These are phyloP conservation scores for Brachypalpus laphriformis DNA, from an alignment of 2,888 invertebrate species.

Conservation along the genomic window DNA sequence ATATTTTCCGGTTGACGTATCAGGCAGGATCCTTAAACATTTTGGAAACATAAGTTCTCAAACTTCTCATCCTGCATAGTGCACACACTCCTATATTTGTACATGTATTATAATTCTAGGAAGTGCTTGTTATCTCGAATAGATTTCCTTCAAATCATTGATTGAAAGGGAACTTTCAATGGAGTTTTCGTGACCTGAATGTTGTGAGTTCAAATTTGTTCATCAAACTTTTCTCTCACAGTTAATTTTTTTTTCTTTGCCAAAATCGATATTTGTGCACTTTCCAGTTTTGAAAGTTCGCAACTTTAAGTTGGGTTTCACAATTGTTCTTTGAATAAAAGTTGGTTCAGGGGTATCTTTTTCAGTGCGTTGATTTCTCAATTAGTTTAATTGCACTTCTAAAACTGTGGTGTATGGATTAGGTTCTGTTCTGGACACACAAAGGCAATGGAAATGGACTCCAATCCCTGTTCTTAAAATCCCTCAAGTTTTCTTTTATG, in stretches of 20 bases:
- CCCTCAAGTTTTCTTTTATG: too few relatives aligned
- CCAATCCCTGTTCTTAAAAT: too few relatives aligned
- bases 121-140: not conserved
- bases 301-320: not conserved
- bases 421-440: too few relatives aligned
- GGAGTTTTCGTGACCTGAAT: constrained; percentile 32
- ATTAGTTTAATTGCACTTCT: not conserved
- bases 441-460: too few relatives aligned
- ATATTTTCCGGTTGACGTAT: not conserved
- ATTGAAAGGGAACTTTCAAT: constrained; percentile 35
- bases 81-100: too few relatives aligned
- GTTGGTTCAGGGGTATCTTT: not conserved
- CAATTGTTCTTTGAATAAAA: not conserved
- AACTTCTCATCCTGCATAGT: not conserved
- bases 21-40: not conserved
- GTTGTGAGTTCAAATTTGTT: not conserved
- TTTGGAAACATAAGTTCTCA: too few relatives aligned
- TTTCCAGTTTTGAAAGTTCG: not conserved
- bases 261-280: not conserved
- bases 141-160: constrained; percentile 11
- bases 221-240: not conserved
- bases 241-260: not conserved
- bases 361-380: not conserved
- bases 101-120: too few relatives aligned
- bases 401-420: not conserved